Evolutionary conservation across 2,888 invertebrate genomes (phyloP).

Genomic region (Candidula unifasciata): DNA sequence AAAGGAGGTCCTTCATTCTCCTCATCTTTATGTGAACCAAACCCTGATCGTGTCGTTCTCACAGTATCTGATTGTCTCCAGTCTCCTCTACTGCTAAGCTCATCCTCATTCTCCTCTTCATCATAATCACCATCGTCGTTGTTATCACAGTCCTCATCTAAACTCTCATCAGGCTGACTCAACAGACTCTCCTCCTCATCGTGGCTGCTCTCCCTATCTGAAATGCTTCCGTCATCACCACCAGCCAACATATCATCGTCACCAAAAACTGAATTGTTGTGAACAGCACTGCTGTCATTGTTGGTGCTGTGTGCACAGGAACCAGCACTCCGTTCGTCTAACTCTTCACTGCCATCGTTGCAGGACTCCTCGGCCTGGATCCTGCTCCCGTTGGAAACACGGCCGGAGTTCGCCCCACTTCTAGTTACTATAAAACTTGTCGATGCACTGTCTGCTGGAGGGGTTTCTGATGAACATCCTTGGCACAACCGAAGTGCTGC

Average conservation of each 20-base stretch:
- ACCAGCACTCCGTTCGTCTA: conserved; percentile 19
- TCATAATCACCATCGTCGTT: conserved; percentile 45
- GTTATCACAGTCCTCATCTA: conserved; percentile 54
- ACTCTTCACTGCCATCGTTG: conserved; percentile 40
- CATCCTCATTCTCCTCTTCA: conserved; percentile 25
- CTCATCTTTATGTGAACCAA: conserved; percentile 39
- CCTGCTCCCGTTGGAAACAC: conserved; percentile 14
- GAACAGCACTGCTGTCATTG: conserved; percentile 18
- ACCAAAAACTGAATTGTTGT: background rate
- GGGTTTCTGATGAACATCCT: conserved; percentile 50
- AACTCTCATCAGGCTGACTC: conserved; percentile 44
- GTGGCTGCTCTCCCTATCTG: conserved; percentile 35
- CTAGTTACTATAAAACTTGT: conserved; percentile 45
- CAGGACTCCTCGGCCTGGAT: conserved; percentile 38
- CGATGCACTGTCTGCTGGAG: conserved; percentile 45
- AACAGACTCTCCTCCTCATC: conserved; percentile 45
- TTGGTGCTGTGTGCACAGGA: conserved; percentile 3
- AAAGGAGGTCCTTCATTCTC: conserved; percentile 8
- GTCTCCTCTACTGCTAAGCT: background rate
- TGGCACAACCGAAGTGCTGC: conserved; percentile 45
- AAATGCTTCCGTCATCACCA: conserved; percentile 35
- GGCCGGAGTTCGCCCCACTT: conserved; percentile 10
- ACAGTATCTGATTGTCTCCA: conserved; percentile 11
- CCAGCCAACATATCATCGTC: conserved; percentile 34
- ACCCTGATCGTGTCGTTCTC: conserved; percentile 39